Conservation (phyloP, 1,140 invertebrate species). For the Sarcophaga peregrina region DNA sequence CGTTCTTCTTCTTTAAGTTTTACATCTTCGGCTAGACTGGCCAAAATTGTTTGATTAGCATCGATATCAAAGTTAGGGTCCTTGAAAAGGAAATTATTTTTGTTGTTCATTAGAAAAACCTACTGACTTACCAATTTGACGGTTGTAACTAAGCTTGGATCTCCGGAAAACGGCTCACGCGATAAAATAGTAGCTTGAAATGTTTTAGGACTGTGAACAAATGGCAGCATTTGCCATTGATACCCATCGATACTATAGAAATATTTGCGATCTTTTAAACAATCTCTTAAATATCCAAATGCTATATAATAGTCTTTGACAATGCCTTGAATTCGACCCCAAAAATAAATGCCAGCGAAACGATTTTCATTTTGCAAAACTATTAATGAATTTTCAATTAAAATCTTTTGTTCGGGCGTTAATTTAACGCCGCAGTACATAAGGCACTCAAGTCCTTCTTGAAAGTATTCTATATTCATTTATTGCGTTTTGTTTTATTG, state of each 20-base stretch:
- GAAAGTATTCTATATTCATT: conserved; percentile 64
- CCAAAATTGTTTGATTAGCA: conserved; percentile 67
- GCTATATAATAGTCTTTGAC: conserved; percentile 79
- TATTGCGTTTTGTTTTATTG: not conserved
- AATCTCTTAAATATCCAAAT: conserved; percentile 77
- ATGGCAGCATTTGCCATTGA: conserved; percentile 77
- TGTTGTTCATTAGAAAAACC: not conserved
- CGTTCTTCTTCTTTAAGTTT: conserved; percentile 81
- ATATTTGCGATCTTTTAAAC: conserved; percentile 73
- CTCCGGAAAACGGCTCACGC: conserved; percentile 69
- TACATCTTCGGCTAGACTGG: conserved; percentile 66
- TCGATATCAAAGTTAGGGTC: conserved; percentile 64
- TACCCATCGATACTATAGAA: conserved; percentile 78
- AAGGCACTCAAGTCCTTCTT: conserved; percentile 58
- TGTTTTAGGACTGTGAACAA: conserved; percentile 70
- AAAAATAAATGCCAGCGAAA: conserved; percentile 78
- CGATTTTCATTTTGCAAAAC: conserved; percentile 81
- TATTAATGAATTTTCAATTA: conserved; percentile 77
- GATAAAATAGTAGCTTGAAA: conserved; percentile 71
- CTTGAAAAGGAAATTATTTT: conserved; percentile 43
- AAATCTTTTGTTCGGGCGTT: conserved; percentile 73
- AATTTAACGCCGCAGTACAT: conserved; percentile 72
- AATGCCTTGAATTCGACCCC: conserved; percentile 77
- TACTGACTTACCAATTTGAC: conserved; percentile 62
- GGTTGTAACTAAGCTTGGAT: conserved; percentile 69